Base-by-base conservation (phyloP, 2,797 vertebrate species). In the Catostomus latipinnis region DNA sequence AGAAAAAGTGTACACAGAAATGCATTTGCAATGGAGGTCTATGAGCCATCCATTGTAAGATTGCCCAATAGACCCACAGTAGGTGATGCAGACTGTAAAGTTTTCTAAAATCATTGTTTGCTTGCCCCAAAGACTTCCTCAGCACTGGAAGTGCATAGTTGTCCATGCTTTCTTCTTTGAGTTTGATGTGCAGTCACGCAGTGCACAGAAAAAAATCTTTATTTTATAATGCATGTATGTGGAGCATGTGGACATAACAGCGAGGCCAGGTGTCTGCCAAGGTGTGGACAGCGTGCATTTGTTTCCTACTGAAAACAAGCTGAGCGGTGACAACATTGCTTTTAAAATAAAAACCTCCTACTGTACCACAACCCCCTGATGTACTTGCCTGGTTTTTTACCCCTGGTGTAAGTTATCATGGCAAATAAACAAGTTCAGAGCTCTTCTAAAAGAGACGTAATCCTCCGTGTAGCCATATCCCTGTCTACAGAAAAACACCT, bases 341-440 rank as follows among this genome's bases (percentile, higher is more conserved):
- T 8, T 58, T 75, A 71, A 16, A 63, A 70, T 58, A 81, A 76
- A 71, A 70, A 13, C 34, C 34, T 34, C 45, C 49, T 49, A 50
- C 50, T 8, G 16, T 16, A 81, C 66, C 68, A 69, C 46, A 56
- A 34, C 34, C 73, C 61, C 12, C 18, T 16, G 5, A 8, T 34
- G 58, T 22, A 78, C 16, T 16, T 11, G 53, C 43, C 66, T 65
- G 68, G n/a, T 76, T 74, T 77, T 22, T 63, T 70, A 77, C 71
- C 68, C 52, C 14, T 62, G 66, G 67, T 77, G 72, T 77, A 84
- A 83, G 84, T 71, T 61, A 81, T 86, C 49, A 81, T 80, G 57
- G 52, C 58, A 77, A 76, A 80, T 71, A 81, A 83, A 84, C 85
- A 84, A 82, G 67, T 58, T 76, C 22, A 43, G 60, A 43, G 71